These are phyloP conservation scores for Clivina fossor DNA, from an alignment of 2,888 invertebrate species.

Conservation along the genomic window DNA sequence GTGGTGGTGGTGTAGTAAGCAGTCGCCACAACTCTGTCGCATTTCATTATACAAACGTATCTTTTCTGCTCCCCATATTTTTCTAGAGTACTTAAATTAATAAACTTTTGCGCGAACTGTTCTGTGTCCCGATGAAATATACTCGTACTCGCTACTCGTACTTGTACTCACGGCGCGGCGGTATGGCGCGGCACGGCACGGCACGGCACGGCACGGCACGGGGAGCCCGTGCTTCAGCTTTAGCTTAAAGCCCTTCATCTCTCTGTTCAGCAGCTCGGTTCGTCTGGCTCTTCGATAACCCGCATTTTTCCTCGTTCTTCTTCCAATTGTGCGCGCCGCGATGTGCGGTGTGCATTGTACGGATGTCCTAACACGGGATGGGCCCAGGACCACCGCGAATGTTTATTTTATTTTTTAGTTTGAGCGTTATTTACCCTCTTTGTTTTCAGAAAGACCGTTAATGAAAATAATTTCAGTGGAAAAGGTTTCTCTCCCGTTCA, in stretches of 20 bases:
- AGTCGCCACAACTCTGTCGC: slow-evolving; percentile 20
- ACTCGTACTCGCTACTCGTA: too few species aligned
- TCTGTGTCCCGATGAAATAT: slow-evolving; percentile 14
- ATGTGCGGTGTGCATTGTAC: too few species aligned
- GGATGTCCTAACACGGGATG: slow-evolving; percentile 14
- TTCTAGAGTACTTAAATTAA: slow-evolving; percentile 32
- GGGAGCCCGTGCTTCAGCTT: too few species aligned
- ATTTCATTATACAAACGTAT: slow-evolving; percentile 29
- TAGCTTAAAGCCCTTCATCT: too few species aligned
- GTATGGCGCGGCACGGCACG: slow-evolving; percentile 9
- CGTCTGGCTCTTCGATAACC: too few species aligned
- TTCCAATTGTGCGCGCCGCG: too few species aligned
- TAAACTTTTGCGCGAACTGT: slow-evolving; percentile 23
- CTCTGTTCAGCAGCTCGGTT: too few species aligned
- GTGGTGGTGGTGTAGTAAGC: too few species aligned
- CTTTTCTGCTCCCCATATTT: slow-evolving; percentile 25
- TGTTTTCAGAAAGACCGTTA: slow-evolving; percentile 26
- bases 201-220: slow-evolving; percentile 10
- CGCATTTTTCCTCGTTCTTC: too few species aligned
- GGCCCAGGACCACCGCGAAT: slow-evolving; percentile 23
- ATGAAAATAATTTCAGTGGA: slow-evolving; percentile 22
- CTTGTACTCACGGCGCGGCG: slow-evolving; percentile 6
- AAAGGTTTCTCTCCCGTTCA: slow-evolving; percentile 19
- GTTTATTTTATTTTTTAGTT: slow-evolving; percentile 29
- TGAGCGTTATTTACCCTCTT: slow-evolving; percentile 26